Base-by-base conservation (phyloP, 2,113 vertebrate genomes). In the Rana temporaria region DNA sequence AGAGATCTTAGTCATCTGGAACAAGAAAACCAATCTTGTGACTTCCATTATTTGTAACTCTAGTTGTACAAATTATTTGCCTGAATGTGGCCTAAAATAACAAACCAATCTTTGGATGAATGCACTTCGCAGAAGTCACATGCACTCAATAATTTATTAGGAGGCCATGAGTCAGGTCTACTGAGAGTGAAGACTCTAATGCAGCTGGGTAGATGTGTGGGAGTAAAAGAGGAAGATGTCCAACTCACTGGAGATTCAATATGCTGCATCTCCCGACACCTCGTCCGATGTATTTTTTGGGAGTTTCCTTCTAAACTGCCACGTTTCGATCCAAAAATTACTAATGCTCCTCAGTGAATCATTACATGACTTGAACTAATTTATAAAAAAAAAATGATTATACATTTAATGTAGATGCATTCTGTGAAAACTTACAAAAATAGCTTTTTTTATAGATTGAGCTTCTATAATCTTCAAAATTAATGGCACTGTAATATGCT, bases 61-160 rank as follows among this genome's bases (percentile, higher is more conserved):
- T 9, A 63, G 60, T 20, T 20, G 17, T 11, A 9, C 30, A 34
- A 32, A 18, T 38, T 67, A 19, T 67, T 67, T 67, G 18, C 64
- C 30, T 67, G 30, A 19, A 67, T 67, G 26, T 26, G 32, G 16
- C 24, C 64, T 38, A 67, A 67, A 67, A 67, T 67, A 67, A 67
- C 64, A 38, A 38, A 48, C 42, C 42, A 12, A 48, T 48, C 42
- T 48, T 48, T 48, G 7, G 26, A 16, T 32, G 26, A 15, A 67
- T 3, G 60, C 7, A 63, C n/a, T 63, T 24, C 24, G 59, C 14
- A 63, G 60, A 63, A 4, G 20, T 57, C 60, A 63, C 24, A 24
- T 63, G 60, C 11, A 8, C 22, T 63, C 3, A 63, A 63, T 63
- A 24, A 63, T 63, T 63, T 63, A 63, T 63, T 63, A 63, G 11